Conservation (phyloP, 2,888 invertebrate species). For the Cremastinae sp. region DNA sequence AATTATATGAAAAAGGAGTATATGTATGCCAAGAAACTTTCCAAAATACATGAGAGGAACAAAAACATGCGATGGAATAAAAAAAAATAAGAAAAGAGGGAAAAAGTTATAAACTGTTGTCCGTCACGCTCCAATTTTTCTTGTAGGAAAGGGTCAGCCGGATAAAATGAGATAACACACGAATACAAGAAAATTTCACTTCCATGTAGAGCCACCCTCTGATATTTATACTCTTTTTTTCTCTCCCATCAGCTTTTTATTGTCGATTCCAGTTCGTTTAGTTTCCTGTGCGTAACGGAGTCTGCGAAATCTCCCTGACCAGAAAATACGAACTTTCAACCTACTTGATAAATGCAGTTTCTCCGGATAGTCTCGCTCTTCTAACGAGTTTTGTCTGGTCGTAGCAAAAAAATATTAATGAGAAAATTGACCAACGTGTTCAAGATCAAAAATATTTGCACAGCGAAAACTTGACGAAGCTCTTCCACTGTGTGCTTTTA, state of each 20-base stretch:
- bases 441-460: not conserved
- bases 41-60: not conserved
- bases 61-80: constrained; percentile 2
- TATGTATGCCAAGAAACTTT: not conserved
- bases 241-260: not conserved
- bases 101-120: constrained; percentile 39
- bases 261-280: not conserved
- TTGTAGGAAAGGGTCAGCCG: not conserved
- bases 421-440: constrained; percentile 26
- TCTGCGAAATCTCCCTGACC: constrained; percentile 6
- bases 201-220: not conserved
- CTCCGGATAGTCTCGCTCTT: not conserved
- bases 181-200: constrained; percentile 31
- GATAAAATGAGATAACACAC: not conserved
- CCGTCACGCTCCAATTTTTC: constrained; percentile 44
- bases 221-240: not conserved
- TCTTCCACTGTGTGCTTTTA: too few species aligned
- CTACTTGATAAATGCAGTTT: constrained; percentile 14
- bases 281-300: constrained; percentile 3
- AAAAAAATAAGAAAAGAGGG: constrained; percentile 1
- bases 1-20: too few species aligned
- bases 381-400: constrained; percentile 13
- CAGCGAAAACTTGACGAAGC: constrained; percentile 3
- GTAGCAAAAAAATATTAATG: constrained; percentile 41
- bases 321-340: constrained; percentile 5